Evolutionary conservation across 2,888 invertebrate genomes (phyloP).

Genomic region (Melinaea marsaeus): DNA sequence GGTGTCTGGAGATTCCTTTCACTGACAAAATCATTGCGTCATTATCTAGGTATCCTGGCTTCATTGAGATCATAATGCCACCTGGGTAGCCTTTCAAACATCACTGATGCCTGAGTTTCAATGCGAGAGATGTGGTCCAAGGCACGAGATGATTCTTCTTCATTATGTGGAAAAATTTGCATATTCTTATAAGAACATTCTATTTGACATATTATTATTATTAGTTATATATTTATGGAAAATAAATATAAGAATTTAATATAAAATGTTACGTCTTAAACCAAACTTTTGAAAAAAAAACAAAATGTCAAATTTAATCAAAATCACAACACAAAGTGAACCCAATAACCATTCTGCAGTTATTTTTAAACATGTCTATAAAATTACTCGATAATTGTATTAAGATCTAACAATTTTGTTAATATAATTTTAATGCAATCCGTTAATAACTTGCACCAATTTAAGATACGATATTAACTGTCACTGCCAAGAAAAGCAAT

Average conservation of each 20-base stretch:
- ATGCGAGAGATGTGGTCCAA: slow-evolving; percentile 15
- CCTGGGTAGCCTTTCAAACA: slow-evolving; percentile 33
- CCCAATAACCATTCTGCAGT: too few relatives aligned
- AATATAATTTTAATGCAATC: background rate
- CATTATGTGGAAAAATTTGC: too few relatives aligned
- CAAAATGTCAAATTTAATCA: too few relatives aligned
- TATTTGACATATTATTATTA: too few relatives aligned
- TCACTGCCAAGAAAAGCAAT: slow-evolving; percentile 57
- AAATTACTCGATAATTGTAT: too few relatives aligned
- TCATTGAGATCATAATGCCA: slow-evolving; percentile 28
- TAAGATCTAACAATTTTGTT: background rate
- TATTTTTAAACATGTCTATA: too few relatives aligned
- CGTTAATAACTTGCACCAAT: slow-evolving; percentile 29
- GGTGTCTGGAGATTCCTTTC: slow-evolving; percentile 9
- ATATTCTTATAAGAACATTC: too few relatives aligned
- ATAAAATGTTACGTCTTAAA: too few relatives aligned
- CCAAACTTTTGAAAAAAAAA: too few relatives aligned
- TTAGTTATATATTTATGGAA: too few relatives aligned
- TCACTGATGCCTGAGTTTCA: slow-evolving; percentile 26
- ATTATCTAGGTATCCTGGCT: slow-evolving; percentile 16
- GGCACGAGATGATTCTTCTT: slow-evolving; percentile 10
- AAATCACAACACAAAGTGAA: too few relatives aligned
- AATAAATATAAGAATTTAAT: too few relatives aligned
- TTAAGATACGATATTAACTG: slow-evolving; percentile 54
- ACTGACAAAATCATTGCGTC: slow-evolving; percentile 17